phyloP scores from a whole-genome alignment of 2,888 invertebrate species.

The Drosophila incognita region DNA sequence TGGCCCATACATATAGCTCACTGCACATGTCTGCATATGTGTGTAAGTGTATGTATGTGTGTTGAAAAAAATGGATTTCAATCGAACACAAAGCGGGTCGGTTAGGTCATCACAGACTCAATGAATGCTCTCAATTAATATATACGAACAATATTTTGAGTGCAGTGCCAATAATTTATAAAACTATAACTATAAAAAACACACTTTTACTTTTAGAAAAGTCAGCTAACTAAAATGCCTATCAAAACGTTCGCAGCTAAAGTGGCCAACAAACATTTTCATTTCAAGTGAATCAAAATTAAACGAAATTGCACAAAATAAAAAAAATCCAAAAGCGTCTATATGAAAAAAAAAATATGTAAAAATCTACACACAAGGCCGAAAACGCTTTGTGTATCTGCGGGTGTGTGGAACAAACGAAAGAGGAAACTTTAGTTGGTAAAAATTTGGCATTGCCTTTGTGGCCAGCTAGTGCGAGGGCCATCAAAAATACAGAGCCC shows the following conservation, averaged over 20 bases:
- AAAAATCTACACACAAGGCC: slow-evolving; percentile 50
- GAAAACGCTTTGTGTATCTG: slow-evolving; percentile 52
- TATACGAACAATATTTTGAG: neutral
- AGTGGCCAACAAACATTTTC: slow-evolving; percentile 14
- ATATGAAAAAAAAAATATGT: slow-evolving; percentile 6
- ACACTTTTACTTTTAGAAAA: neutral
- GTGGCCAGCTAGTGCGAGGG: slow-evolving; percentile 56
- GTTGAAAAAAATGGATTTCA: slow-evolving; percentile 39
- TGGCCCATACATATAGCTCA: neutral
- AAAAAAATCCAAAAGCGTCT: slow-evolving; percentile 1
- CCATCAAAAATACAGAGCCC: slow-evolving; percentile 34
- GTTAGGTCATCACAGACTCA: neutral
- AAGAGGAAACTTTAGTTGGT: slow-evolving; percentile 67
- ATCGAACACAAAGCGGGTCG: slow-evolving; percentile 13
- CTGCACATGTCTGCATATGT: neutral
- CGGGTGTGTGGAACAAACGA: slow-evolving; percentile 59
- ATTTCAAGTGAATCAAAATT: slow-evolving; percentile 8
- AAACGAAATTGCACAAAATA: slow-evolving; percentile 1
- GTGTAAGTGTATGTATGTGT: slow-evolving; percentile 1
- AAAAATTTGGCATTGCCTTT: slow-evolving; percentile 63
- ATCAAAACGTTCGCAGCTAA: slow-evolving; percentile 7
- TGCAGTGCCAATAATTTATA: neutral
- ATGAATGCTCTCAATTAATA: neutral
- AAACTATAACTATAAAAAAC: neutral
- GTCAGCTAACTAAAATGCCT: slow-evolving; percentile 1